Conservation (phyloP, 1,140 invertebrate genomes). For the Heliconius nattereri region DNA sequence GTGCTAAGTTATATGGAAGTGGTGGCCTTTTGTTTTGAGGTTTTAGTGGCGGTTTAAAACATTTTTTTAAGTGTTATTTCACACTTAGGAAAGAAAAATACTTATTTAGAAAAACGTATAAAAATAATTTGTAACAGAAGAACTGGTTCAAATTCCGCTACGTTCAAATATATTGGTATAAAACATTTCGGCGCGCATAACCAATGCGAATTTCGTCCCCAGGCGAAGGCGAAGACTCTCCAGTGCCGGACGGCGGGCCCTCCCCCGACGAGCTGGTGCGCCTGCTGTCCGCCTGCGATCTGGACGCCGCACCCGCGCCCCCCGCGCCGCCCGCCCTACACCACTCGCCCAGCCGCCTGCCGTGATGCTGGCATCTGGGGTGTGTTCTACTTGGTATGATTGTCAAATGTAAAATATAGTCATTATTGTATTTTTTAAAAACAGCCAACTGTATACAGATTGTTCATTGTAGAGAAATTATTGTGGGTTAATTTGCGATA, state of each 20-base stretch:
- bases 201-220: not conserved
- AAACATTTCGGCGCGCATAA: not conserved
- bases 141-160: no score
- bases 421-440: not conserved
- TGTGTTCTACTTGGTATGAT: not conserved
- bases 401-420: not conserved
- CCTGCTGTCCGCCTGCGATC: slow-evolving; percentile 95
- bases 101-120: no score
- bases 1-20: no score
- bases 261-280: slow-evolving; percentile 93
- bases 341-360: slow-evolving; percentile 29
- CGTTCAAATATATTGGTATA: no score
- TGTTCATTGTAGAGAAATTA: no score
- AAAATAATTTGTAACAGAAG: no score
- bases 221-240: slow-evolving; percentile 76
- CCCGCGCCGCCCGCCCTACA: slow-evolving; percentile 35
- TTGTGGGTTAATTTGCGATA: no score
- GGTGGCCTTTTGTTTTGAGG: no score
- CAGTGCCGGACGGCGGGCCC: slow-evolving; percentile 88
- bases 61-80: no score
- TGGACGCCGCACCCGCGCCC: slow-evolving; percentile 77
- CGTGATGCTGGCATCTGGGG: slow-evolving; percentile 51
- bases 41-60: no score
- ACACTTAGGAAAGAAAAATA: no score
- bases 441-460: no score